These are phyloP conservation scores for Anarrhichthys ocellatus DNA, from an alignment of 2,113 vertebrate genomes.

Conservation along the genomic window DNA sequence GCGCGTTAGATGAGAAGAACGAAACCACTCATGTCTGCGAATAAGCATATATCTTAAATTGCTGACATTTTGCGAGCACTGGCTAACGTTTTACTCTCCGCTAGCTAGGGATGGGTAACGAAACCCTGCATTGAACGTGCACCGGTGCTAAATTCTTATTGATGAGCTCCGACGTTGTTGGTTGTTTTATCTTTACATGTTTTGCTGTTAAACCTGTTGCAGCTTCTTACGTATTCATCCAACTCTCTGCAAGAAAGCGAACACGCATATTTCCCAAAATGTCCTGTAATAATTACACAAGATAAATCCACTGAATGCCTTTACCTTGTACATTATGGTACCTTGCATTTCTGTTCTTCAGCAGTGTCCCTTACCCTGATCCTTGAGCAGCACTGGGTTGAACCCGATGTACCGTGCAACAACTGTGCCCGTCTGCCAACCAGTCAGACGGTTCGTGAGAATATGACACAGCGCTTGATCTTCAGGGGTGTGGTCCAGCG, in stretches of 20 bases:
- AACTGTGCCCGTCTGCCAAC: background rate
- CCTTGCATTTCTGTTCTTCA: background rate
- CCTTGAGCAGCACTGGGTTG: background rate
- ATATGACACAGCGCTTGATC: conserved; percentile 66
- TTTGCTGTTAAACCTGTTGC: no score
- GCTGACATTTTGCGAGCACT: no score
- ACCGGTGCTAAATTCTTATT: no score
- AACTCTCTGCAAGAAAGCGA: no score
- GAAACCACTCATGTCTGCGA: background rate
- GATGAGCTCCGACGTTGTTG: no score
- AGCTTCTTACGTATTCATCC: no score
- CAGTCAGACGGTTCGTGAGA: conserved; percentile 17
- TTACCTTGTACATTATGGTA: background rate
- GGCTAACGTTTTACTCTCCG: no score
- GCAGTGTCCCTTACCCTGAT: background rate
- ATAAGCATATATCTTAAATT: background rate
- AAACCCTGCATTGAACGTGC: no score
- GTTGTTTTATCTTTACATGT: no score
- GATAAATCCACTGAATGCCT: background rate
- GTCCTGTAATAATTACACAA: background rate
- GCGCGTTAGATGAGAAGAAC: background rate
- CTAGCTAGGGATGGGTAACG: no score
- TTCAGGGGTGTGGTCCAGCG: conserved; percentile 70
- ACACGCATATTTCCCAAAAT: no score
- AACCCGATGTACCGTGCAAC: background rate